phyloP scores from a whole-genome alignment of 2,888 invertebrate genomes.

The Cryptus viduatorius region DNA sequence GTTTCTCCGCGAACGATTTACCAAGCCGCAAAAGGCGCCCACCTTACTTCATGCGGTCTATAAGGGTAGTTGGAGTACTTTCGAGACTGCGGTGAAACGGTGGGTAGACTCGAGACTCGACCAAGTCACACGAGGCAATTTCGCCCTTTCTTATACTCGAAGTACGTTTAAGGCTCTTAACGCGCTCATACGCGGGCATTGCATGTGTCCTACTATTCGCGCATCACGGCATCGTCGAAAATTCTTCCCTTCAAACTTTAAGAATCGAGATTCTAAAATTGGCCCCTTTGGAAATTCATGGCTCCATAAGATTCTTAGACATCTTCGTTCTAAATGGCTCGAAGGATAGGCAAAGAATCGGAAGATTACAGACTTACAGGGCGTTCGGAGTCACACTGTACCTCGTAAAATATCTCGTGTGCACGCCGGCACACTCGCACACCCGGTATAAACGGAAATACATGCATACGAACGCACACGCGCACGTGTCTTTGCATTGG shows the following conservation, averaged over 20 bases:
- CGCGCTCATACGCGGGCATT: neutral
- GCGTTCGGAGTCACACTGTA: constrained; percentile 15
- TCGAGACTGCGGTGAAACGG: constrained; percentile 57
- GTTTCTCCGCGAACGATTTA: constrained; percentile 65
- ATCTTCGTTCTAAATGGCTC: neutral
- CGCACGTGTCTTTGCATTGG: constrained; percentile 70
- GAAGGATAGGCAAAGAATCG: neutral
- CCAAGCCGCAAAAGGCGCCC: constrained; percentile 70
- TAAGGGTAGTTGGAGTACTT: constrained; percentile 70
- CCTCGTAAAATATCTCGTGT: constrained; percentile 1
- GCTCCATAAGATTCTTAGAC: neutral
- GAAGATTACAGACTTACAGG: constrained; percentile 11
- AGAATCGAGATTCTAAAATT: neutral
- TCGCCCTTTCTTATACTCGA: constrained; percentile 50
- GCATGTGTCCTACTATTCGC: constrained; percentile 14
- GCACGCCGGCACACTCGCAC: neutral
- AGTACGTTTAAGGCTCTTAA: constrained; percentile 59
- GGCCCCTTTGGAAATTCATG: constrained; percentile 4
- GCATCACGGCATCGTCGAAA: constrained; percentile 11
- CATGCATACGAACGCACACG: neutral
- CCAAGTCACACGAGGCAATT: constrained; percentile 64
- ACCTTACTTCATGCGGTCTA: constrained; percentile 71
- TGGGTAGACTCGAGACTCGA: constrained; percentile 63
- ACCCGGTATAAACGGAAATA: constrained; percentile 6
- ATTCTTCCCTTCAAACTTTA: constrained; percentile 28